Evolutionary conservation across 2,797 vertebrate species (phyloP), one percentile per base, ranked within the genome.

Genomic region (Glyptemys insculpta): DNA sequence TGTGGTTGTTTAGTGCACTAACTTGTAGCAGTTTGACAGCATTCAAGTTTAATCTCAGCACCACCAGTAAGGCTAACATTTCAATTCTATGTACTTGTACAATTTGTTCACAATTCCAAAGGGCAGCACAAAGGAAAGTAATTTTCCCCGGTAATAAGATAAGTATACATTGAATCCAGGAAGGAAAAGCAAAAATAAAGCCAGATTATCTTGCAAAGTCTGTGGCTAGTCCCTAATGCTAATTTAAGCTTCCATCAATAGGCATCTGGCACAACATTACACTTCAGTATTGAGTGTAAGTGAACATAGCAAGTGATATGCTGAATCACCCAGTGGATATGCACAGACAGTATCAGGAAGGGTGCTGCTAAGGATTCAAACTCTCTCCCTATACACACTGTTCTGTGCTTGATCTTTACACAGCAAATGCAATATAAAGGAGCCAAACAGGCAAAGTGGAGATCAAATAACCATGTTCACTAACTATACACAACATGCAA

Each of bases 121-220:
- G 81, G 93, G 87, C 86, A 97, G 94, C 89, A 94, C 80, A 93
- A 91, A 92, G 84, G 93, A 89, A 98, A 96, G 84, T 92, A 87
- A 95, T 96, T 97, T 96, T 93, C 86, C 91, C 92, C 92, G 82
- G 93, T 97, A 97, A 97, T 97, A 96, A 97, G 88, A 97, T 96
- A 95, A 85, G 91, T 91, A 96, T 89, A 97, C 91, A 96, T 44
- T 93, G 78, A 92, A 95, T 79, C 50, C 93, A 76, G 78, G 79
- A 94, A 96, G 82, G 86, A 81, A 94, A 92, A 89, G 91, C 68
- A 96, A 95, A 96, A 96, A 96, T 91, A 97, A 96, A 95, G 86
- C 44, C 86, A 93, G 82, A 94, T 96, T 95, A 97, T 94, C 84
- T 88, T 94, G 82, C 62, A 91, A 90, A 92, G 54, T 93, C 86